Percentiles rank a stretch among this genome's conserved stretches.
Conservation (phyloP, 2,113 vertebrate genomes). For the Ahaetulla prasina region DNA sequence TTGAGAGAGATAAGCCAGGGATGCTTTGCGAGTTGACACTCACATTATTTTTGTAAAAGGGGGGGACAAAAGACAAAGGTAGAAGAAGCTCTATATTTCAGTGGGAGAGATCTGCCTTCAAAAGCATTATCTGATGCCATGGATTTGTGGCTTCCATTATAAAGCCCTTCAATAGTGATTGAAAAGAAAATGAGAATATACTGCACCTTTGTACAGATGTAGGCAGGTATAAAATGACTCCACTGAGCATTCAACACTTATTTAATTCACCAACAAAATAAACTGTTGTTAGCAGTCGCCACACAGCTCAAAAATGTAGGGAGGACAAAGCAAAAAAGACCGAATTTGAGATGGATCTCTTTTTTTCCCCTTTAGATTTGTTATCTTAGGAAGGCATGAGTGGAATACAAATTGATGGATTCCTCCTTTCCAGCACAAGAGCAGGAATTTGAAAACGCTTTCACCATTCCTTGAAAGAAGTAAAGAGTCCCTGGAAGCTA, state of each 20-base stretch:
- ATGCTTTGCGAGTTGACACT: no score
- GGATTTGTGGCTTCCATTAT: conserved; percentile 40
- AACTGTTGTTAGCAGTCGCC: conserved; percentile 51
- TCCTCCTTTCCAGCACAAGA: background rate
- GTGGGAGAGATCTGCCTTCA: conserved; percentile 21
- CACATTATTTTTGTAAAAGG: no score
- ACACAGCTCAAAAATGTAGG: conserved; percentile 46
- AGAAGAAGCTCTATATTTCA: background rate
- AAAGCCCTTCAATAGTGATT: conserved; percentile 35
- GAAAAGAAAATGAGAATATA: conserved; percentile 5
- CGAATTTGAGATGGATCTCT: conserved; percentile 56
- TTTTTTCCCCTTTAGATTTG: conserved; percentile 48
- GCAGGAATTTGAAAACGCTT: background rate
- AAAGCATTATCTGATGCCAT: conserved; percentile 23
- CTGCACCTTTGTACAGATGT: background rate
- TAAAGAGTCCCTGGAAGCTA: background rate
- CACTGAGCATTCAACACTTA: conserved; percentile 43
- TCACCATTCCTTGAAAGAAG: conserved; percentile 37
- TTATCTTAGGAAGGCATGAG: conserved; percentile 52
- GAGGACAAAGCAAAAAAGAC: conserved; percentile 51
- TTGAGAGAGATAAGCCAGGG: no score
- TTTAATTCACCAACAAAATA: conserved; percentile 47
- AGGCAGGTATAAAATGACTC: conserved; percentile 48
- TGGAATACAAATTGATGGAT: conserved; percentile 57
- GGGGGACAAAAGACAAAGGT: background rate